phyloP scores from a whole-genome alignment of 2,113 vertebrate genomes.

The Chaenogobius annularis region DNA sequence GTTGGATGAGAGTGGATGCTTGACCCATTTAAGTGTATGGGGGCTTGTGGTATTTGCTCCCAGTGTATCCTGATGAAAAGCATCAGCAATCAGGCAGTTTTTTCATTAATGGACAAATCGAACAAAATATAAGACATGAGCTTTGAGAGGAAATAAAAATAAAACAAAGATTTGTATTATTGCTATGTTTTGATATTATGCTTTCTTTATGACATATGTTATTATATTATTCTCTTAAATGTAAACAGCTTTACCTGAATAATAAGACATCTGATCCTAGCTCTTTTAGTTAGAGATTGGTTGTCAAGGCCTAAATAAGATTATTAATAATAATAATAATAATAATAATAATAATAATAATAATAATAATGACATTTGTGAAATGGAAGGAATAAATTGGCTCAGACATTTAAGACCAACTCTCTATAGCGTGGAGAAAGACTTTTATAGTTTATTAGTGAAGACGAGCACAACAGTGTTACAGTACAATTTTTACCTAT shows the following conservation, averaged over 20 bases:
- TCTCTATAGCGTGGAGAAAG: neutral
- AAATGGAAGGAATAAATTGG: too few species aligned
- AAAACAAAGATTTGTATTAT: neutral
- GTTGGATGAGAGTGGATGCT: constrained; percentile 27
- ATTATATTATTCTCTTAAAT: too few species aligned
- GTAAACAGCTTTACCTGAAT: too few species aligned
- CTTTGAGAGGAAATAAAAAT: too few species aligned
- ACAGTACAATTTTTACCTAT: neutral
- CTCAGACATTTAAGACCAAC: too few species aligned
- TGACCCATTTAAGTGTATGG: constrained; percentile 44
- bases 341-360: too few species aligned
- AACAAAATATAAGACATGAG: neutral
- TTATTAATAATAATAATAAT: too few species aligned
- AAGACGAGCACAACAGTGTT: neutral
- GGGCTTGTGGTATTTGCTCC: constrained; percentile 3
- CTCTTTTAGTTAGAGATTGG: neutral
- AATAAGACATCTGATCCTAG: too few species aligned
- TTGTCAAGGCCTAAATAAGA: too few species aligned
- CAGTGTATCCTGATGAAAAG: neutral
- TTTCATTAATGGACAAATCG: neutral
- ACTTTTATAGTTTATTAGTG: neutral
- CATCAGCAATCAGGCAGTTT: neutral
- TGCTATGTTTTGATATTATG: too few species aligned
- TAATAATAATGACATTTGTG: too few species aligned
- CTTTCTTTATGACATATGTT: too few species aligned